Conservation (phyloP, 2,888 invertebrate species). For the Drosophila infuscata region DNA sequence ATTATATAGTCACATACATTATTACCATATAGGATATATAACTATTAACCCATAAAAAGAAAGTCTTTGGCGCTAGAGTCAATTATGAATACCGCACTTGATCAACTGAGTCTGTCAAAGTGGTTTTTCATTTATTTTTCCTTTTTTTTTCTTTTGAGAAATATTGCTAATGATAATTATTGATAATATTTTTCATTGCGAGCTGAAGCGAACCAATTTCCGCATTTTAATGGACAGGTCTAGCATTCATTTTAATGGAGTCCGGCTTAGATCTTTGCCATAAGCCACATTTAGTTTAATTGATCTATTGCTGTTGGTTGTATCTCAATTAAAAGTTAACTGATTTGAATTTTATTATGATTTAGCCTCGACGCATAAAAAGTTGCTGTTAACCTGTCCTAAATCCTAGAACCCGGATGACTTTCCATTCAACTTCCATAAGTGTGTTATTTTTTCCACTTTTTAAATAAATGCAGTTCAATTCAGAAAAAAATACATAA, state of each 20-base stretch:
- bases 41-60: neutral
- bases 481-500: neutral
- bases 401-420: neutral
- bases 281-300: neutral
- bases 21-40: neutral
- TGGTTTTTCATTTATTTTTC: neutral
- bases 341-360: constrained; percentile 4
- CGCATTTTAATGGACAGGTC: neutral
- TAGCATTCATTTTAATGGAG: neutral
- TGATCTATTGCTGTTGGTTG: constrained; percentile 30
- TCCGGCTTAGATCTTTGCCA: neutral
- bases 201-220: neutral
- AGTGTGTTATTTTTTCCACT: too few relatives aligned
- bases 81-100: neutral
- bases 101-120: neutral
- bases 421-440: neutral
- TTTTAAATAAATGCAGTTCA: neutral
- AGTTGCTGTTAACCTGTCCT: neutral
- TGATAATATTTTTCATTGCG: neutral
- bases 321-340: constrained; percentile 49
- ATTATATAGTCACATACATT: neutral
- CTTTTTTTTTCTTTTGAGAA: neutral
- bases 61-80: neutral
- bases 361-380: neutral
- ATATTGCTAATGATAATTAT: neutral